phyloP scores from a whole-genome alignment of 2,113 vertebrate species.

The Toxostoma redivivum region DNA sequence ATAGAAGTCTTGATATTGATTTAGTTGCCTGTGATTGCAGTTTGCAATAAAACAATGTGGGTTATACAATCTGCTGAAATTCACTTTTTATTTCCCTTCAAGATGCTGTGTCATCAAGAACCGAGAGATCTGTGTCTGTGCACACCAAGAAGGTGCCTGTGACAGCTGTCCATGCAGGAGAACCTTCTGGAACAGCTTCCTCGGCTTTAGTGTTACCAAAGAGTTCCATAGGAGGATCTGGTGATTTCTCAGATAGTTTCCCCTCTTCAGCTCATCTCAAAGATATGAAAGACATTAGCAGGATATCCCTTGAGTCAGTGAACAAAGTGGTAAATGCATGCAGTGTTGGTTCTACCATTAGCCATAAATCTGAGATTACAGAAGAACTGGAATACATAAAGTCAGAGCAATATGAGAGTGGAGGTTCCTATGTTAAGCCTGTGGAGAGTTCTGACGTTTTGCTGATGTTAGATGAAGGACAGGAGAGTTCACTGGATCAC shows the following conservation, averaged over 20 bases:
- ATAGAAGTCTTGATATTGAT: background rate
- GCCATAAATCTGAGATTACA: conserved; percentile 73
- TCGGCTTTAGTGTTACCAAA: conserved; percentile 55
- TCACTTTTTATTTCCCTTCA: conserved; percentile 19
- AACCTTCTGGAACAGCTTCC: conserved; percentile 47
- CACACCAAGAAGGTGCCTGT: conserved; percentile 64
- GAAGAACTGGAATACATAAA: conserved; percentile 70
- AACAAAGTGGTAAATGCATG: conserved; percentile 16
- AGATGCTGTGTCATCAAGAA: conserved; percentile 57
- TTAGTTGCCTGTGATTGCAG: background rate
- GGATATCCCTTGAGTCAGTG: background rate
- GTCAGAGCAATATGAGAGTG: conserved; percentile 51
- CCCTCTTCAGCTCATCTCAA: conserved; percentile 34
- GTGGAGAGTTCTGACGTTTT: conserved; percentile 59
- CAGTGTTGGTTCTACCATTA: conserved; percentile 38
- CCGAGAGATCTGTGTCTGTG: conserved; percentile 59
- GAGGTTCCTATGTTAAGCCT: background rate
- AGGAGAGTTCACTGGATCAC: conserved; percentile 22
- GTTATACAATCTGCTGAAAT: background rate
- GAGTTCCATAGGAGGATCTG: conserved; percentile 63
- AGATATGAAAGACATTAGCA: conserved; percentile 11
- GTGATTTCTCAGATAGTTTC: conserved; percentile 56
- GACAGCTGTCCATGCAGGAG: conserved; percentile 54
- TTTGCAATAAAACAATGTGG: background rate
- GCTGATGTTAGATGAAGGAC: conserved; percentile 64